Percentiles rank a stretch among this genome's conserved stretches.
These are phyloP conservation scores for Cyrtonyx montezumae DNA, from an alignment of 2,113 vertebrate species.

Conservation along the genomic window DNA sequence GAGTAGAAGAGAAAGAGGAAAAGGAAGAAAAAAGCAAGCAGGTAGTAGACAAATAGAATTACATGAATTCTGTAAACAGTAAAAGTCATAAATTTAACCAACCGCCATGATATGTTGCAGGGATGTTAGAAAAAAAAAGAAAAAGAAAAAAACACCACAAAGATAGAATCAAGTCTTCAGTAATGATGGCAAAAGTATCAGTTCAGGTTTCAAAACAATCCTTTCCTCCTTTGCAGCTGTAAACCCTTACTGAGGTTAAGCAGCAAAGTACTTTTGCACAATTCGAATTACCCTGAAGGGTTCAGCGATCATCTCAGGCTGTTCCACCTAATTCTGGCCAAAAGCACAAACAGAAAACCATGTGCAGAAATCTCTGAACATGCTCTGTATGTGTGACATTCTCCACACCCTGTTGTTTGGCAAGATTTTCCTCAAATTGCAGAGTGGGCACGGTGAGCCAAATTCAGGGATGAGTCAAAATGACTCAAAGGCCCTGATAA, in stretches of 20 bases:
- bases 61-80: neutral
- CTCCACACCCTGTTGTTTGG: neutral
- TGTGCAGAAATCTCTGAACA: neutral
- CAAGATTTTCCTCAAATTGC: neutral
- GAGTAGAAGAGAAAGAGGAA: neutral
- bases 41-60: neutral
- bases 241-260: neutral
- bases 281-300: neutral
- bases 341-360: neutral
- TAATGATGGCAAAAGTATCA: neutral
- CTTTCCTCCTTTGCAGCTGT: neutral
- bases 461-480: neutral
- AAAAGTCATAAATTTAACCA: neutral
- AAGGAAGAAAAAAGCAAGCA: neutral
- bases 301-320: neutral
- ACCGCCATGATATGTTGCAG: accelerated
- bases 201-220: neutral
- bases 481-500: neutral
- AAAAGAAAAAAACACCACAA: neutral
- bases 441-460: neutral
- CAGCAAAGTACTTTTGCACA: neutral
- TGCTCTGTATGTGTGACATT: neutral
- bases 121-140: neutral
- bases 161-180: neutral
- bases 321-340: neutral